Evolutionary conservation across 2,888 invertebrate species (phyloP).

Genomic region (Acanthosepion pharaonis): DNA sequence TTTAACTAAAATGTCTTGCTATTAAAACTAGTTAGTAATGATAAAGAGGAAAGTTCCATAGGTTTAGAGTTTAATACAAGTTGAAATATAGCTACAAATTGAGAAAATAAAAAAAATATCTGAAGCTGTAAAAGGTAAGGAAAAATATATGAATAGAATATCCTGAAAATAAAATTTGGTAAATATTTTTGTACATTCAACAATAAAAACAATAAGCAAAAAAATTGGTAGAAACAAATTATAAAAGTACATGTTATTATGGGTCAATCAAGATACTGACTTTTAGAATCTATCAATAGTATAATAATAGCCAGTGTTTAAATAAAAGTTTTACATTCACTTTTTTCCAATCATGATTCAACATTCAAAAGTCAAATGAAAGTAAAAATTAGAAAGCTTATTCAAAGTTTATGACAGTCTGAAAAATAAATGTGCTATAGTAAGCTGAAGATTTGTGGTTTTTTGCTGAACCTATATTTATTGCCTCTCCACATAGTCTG

Average conservation of each 20-base stretch:
- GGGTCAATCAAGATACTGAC: not conserved
- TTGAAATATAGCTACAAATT: not conserved
- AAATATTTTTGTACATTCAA: not conserved
- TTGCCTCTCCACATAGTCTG: too few species aligned
- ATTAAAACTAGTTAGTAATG: not conserved
- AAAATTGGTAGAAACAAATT: not conserved
- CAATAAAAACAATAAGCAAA: not conserved
- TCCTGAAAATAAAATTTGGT: conserved; percentile 15
- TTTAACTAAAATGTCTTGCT: not conserved
- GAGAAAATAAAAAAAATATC: not conserved
- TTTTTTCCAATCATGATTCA: not conserved
- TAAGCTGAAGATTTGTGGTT: too few species aligned
- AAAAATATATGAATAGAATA: not conserved
- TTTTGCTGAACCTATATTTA: too few species aligned
- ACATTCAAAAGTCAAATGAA: not conserved
- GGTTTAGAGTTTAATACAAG: not conserved
- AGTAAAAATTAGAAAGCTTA: too few species aligned
- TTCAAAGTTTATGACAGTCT: too few species aligned
- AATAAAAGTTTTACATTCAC: not conserved
- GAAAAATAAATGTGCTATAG: too few species aligned
- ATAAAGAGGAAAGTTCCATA: not conserved
- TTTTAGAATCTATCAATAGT: not conserved
- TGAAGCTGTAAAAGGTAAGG: not conserved
- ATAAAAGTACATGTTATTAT: not conserved
- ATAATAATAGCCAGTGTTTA: not conserved